Evolutionary conservation across 2,113 vertebrate species (phyloP), one percentile per base, ranked within the genome.

Genomic region (Xenopus borealis): DNA sequence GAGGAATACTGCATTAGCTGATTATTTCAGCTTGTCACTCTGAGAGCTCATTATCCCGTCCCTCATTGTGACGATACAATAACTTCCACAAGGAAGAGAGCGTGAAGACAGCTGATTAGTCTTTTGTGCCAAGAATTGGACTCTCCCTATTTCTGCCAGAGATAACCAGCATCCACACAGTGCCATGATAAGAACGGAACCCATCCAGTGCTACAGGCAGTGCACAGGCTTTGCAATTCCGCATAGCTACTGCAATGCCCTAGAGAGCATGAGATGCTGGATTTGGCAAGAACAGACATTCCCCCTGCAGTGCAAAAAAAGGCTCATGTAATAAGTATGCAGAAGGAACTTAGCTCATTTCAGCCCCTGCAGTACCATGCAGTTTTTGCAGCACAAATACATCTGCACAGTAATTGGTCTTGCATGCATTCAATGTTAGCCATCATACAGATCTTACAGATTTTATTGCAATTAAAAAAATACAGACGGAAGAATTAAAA

Each of bases 21-120:
- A 77, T 77, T 77, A 75, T 75, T 75, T 66, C 73, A 69, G 73
- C 45, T 57, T 69, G 73, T 75, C 73, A 75, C 58, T 75, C 66
- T 5, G 17, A 53, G 66, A 77, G 66, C 74, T 77, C 66, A 77
- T 77, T 77, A 77, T 77, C 74, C 74, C 14, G 53, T 64, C 59
- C 57, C 74, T 77, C 74, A 77, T 69, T 77, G 66, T 77, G 59
- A 70, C 58, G 74, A 77, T 70, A 77, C 59, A 77, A 77, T 70
- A 77, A 77, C 74, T 77, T 77, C 67, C 61, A 46, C 44, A 23
- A 75, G 55, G 57, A 69, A 75, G 57, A 61, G 44, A 68, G 40
- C 72, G 44, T 59, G 72, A 74, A 74, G 64, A 61, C 33, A 74
- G 72, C 65, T 58, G 47, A 77, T 77, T 77, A 63, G 20, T 70